Conservation (phyloP, 2,797 vertebrate species). For the Halcyon smyrnensis region DNA sequence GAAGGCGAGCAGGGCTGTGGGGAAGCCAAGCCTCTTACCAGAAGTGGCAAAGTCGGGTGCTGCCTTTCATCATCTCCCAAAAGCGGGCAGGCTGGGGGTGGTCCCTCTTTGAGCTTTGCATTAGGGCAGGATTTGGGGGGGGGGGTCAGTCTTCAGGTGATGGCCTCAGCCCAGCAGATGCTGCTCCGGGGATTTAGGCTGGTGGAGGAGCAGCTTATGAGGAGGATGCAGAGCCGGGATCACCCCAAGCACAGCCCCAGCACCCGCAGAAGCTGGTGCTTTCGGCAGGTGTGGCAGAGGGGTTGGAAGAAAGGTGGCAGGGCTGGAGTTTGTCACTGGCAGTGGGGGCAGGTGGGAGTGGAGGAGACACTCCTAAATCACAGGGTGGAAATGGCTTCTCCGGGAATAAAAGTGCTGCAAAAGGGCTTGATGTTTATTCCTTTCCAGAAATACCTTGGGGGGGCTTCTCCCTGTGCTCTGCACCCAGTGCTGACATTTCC, state of each 20-base stretch:
- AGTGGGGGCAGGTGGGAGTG: rapidly evolving
- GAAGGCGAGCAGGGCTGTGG: background rate
- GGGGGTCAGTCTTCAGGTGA: background rate
- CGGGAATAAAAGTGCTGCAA: background rate
- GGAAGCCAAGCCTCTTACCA: constrained; percentile 1
- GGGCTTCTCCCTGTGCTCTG: background rate
- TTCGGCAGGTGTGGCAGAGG: background rate
- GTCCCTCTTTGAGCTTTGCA: rapidly evolving
- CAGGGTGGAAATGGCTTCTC: background rate
- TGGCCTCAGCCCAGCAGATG: background rate
- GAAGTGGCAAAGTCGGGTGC: background rate
- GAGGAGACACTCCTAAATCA: background rate
- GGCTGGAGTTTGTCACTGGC: background rate
- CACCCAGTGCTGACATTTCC: background rate
- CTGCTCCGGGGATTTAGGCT: background rate
- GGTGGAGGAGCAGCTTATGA: background rate
- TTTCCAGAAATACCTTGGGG: background rate
- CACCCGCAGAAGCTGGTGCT: background rate
- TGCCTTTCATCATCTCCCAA: background rate
- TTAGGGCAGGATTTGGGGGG: background rate
- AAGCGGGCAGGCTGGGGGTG: background rate
- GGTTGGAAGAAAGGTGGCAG: background rate
- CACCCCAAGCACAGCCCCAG: background rate
- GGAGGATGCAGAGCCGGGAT: background rate
- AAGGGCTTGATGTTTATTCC: background rate